Conservation (phyloP, 2,888 invertebrate species). For the Zhuqinia jingwanae region DNA sequence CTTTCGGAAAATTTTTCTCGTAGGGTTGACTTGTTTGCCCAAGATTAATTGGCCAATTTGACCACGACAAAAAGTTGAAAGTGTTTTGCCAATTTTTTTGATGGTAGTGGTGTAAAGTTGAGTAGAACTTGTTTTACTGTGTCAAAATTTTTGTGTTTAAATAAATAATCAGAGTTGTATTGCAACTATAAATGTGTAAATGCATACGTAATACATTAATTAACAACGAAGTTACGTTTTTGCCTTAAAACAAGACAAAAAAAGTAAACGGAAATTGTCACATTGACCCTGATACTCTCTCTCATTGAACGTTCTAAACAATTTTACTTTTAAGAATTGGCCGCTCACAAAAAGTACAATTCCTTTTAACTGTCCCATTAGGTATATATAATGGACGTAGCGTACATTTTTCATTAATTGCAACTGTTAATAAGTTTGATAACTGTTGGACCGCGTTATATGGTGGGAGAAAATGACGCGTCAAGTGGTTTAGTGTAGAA, state of each 20-base stretch:
- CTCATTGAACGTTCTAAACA: constrained; percentile 3
- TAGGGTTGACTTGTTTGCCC: constrained; percentile 8
- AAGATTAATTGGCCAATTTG: background rate
- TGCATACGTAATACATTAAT: background rate
- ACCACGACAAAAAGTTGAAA: too few species aligned
- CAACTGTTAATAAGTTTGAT: background rate
- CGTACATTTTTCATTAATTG: background rate
- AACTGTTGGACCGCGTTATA: background rate
- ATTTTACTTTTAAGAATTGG: background rate
- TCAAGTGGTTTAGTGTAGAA: background rate
- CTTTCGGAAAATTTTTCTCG: too few species aligned
- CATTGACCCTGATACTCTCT: constrained; percentile 42
- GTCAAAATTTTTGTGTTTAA: background rate
- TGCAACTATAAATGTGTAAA: background rate
- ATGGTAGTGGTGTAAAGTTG: background rate
- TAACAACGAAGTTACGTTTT: background rate
- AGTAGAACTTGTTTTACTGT: too few species aligned
- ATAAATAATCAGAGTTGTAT: background rate
- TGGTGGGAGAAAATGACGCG: constrained; percentile 23
- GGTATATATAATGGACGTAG: constrained; percentile 11
- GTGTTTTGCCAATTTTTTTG: too few species aligned
- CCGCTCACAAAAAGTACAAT: constrained; percentile 19
- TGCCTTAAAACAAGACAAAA: background rate
- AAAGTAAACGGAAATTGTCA: constrained; percentile 43
- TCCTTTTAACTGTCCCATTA: constrained; percentile 6